Evolutionary conservation across 2,797 vertebrate species (phyloP), one percentile per base, ranked within the genome.

Genomic region (Micropoecilia bifurca): DNA sequence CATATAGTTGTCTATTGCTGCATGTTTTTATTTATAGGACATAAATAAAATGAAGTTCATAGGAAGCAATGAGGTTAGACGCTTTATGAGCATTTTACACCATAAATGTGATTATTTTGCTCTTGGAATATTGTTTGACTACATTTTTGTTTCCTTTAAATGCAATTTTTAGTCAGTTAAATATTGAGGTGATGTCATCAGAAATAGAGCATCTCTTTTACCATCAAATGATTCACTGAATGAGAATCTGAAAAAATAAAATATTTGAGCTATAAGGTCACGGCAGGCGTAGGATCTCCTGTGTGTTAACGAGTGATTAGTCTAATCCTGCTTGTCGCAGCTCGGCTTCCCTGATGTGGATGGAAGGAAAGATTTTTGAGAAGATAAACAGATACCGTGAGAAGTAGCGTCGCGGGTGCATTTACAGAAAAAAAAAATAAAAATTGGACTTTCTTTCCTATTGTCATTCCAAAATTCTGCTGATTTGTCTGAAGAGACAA

Each of bases 321-420:
- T 81, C 81, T 92, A 93, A 94, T 94, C 91, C 88, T 86, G 78
- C 82, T 74, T 84, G 88, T 93, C 91, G 93, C 93, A 89, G 91
- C 88, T 86, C 88, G 77, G 91, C 85, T 91, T 81, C 88, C 91
- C 91, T 86, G 89, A 90, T 90, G 90, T 85, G 89, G 87, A 86
- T 83, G 41, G 68, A 28, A 75, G 82, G 85, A 87, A 82, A 93
- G 92, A 92, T 91, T 89, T 82, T 81, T 45, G 41, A 6, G 41
- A 45, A 16, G 68, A 71, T 45, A 71, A 84, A 89, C 83, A 81
- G 85, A 47, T 88, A 91, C 86, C 74, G 25, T 82, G 85, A 87
- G 75, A 79, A 78, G 80, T 61, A 46, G 53, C 87, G 83, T 87
- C 78, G 82, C 74, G 80, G 88, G 80, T 79, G 81, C 77, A 36